phyloP scores from a whole-genome alignment of 2,888 invertebrate species.

The Euspilapteryx auroguttella region DNA sequence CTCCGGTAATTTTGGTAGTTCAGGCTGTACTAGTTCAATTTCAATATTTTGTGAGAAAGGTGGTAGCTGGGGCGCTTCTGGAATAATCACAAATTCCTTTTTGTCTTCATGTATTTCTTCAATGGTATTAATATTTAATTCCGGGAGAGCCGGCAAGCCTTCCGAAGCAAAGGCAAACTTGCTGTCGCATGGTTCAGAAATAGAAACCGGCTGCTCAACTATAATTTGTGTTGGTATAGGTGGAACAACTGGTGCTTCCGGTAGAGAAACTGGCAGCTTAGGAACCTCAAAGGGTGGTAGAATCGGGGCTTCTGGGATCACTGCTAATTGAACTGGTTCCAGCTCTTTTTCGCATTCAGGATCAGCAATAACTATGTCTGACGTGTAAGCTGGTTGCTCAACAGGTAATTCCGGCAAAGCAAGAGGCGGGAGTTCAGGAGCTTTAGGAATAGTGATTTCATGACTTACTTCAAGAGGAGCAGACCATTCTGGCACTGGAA shows the following conservation, averaged over 20 bases:
- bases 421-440: conserved; percentile 6
- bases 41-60: background rate
- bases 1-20: background rate
- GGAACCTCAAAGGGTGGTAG: conserved; percentile 3
- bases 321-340: background rate
- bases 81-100: background rate
- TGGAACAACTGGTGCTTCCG: too few relatives aligned
- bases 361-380: too few relatives aligned
- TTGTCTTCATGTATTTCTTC: background rate
- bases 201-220: too few relatives aligned
- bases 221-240: too few relatives aligned
- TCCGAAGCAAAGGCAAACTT: too few relatives aligned
- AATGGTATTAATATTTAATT: conserved; percentile 5
- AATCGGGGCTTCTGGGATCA: conserved; percentile 6
- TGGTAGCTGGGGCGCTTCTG: conserved; percentile 4
- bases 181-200: too few relatives aligned
- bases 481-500: background rate
- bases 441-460: background rate
- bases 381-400: too few relatives aligned
- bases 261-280: conserved; percentile 2
- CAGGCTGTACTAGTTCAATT: background rate
- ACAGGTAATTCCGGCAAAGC: conserved; percentile 3
- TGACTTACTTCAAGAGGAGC: background rate
- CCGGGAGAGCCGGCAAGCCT: too few relatives aligned
- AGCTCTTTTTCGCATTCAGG: too few relatives aligned